Percentiles rank a stretch among this genome's conserved stretches.
These are phyloP conservation scores for Lepidurus packardi DNA, from an alignment of 1,140 invertebrate genomes.

Conservation along the genomic window DNA sequence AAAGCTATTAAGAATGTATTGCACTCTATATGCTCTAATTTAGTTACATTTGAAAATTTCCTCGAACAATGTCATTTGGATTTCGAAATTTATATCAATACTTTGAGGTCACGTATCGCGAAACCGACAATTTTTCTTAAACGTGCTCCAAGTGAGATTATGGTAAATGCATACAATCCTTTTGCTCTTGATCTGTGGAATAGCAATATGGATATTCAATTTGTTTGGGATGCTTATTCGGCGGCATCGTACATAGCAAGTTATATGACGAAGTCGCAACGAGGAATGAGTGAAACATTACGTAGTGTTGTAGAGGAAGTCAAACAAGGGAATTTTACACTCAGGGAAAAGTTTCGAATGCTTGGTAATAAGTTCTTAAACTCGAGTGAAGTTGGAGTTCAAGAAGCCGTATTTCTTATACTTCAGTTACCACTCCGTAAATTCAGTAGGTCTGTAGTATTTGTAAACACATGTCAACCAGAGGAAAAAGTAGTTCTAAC, in stretches of 20 bases:
- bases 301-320: conserved; percentile 35
- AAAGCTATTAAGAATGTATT: conserved; percentile 1
- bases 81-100: neutral
- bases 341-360: conserved; percentile 38
- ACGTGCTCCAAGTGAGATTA: conserved; percentile 34
- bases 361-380: conserved; percentile 40
- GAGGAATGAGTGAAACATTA: conserved; percentile 38
- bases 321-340: conserved; percentile 34
- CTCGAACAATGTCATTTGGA: neutral
- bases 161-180: conserved; percentile 39
- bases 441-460: conserved; percentile 35
- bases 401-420: conserved; percentile 41
- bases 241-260: conserved; percentile 39
- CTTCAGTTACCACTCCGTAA: conserved; percentile 38
- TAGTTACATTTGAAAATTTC: neutral
- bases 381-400: conserved; percentile 39
- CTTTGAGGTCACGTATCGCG: neutral
- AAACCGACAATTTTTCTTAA: conserved; percentile 4
- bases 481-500: conserved; percentile 29
- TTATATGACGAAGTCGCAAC: conserved; percentile 39
- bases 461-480: conserved; percentile 31
- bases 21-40: neutral
- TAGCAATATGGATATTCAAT: conserved; percentile 41
- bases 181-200: conserved; percentile 36
- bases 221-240: conserved; percentile 39